These are phyloP conservation scores for Ephestia elutella DNA, from an alignment of 1,140 invertebrate genomes.

Conservation along the genomic window DNA sequence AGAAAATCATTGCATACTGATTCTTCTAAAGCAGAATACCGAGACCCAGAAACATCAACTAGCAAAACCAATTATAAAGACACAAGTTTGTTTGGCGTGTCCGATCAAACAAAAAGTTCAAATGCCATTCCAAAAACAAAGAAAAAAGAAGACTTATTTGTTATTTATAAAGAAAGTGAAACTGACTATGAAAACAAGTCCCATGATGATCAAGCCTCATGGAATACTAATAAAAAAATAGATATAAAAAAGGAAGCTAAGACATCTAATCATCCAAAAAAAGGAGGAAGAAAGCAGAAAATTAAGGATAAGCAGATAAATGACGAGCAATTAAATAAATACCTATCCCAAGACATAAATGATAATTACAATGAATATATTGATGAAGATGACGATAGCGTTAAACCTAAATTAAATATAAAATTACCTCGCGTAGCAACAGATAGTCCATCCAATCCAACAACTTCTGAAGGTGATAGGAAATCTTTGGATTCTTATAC, in stretches of 20 bases:
- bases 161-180: constrained; percentile 48
- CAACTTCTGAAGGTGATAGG: constrained; percentile 33
- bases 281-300: background rate
- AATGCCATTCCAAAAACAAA: constrained; percentile 14
- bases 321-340: background rate
- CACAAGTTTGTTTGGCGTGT: constrained; percentile 12
- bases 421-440: constrained; percentile 34
- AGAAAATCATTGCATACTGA: constrained; percentile 19
- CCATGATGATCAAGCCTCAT: constrained; percentile 18
- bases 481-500: constrained; percentile 39
- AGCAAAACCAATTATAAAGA: background rate
- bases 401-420: constrained; percentile 41
- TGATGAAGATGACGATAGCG: constrained; percentile 25
- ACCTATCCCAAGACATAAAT: constrained; percentile 4
- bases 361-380: constrained; percentile 10
- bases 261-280: background rate
- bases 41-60: background rate
- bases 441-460: constrained; percentile 28
- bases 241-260: constrained; percentile 7
- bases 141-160: constrained; percentile 41
- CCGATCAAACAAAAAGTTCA: background rate
- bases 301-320: background rate
- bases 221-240: constrained; percentile 15
- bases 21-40: constrained; percentile 17
- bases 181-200: constrained; percentile 21